Conservation (phyloP, 2,113 vertebrate genomes). For the Diphyllodes magnificus region DNA sequence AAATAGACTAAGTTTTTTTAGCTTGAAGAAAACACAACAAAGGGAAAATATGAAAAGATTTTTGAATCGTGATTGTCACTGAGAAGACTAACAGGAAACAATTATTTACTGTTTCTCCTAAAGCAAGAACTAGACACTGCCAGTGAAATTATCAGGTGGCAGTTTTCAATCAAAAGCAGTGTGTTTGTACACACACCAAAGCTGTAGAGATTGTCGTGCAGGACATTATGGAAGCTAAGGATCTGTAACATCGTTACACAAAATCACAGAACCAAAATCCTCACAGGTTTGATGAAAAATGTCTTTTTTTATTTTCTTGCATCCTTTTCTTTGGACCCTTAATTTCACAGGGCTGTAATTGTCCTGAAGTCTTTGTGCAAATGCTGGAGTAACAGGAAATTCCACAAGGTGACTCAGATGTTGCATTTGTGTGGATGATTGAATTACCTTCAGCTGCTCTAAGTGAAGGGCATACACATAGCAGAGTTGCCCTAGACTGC, state of each 20-base stretch:
- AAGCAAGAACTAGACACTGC: not conserved
- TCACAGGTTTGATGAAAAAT: not conserved
- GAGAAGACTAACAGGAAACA: not conserved
- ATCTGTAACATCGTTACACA: accelerated
- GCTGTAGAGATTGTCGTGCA: not conserved
- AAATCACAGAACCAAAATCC: not conserved
- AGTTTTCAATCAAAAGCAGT: not conserved
- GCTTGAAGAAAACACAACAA: constrained; percentile 18
- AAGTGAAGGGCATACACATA: not conserved
- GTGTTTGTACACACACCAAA: not conserved
- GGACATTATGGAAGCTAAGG: not conserved
- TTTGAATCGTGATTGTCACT: not conserved
- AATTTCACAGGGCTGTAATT: not conserved
- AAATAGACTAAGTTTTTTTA: constrained; percentile 10
- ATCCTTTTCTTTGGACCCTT: not conserved
- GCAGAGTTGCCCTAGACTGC: not conserved
- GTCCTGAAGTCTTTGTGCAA: not conserved
- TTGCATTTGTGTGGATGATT: not conserved
- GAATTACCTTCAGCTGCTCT: not conserved
- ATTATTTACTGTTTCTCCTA: not conserved
- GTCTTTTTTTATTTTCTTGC: not conserved
- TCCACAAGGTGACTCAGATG: not conserved
- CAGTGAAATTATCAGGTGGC: not conserved
- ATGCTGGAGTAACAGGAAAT: not conserved
- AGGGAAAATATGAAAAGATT: not conserved